phyloP scores from a whole-genome alignment of 2,797 vertebrate species.

The Rhodeus uyekii region DNA sequence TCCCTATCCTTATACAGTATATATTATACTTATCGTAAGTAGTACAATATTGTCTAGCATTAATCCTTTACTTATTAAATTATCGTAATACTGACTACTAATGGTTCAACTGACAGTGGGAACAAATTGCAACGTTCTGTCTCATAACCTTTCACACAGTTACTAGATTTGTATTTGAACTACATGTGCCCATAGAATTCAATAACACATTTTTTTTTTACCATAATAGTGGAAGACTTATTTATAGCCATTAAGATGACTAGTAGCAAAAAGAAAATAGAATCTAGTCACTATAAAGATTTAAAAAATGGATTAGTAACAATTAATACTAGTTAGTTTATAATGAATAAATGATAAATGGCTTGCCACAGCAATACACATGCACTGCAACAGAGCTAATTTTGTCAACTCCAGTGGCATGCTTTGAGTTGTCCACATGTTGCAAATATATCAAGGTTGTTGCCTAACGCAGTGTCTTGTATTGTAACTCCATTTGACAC shows the following conservation, averaged over 20 bases:
- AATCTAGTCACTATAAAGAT: neutral
- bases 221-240: neutral
- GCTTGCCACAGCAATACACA: slow-evolving; percentile 36
- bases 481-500: slow-evolving; percentile 20
- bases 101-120: neutral
- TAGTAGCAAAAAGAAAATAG: neutral
- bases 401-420: slow-evolving; percentile 50
- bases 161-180: neutral
- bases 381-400: slow-evolving; percentile 35
- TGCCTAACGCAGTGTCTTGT: slow-evolving; percentile 36
- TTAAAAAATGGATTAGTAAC: neutral
- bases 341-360: neutral
- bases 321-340: neutral
- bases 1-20: too few relatives aligned
- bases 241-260: neutral
- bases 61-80: neutral
- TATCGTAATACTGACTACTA: neutral
- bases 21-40: too few relatives aligned
- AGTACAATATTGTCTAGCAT: neutral
- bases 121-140: too few relatives aligned
- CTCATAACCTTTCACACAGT: neutral
- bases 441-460: slow-evolving; percentile 46
- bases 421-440: slow-evolving; percentile 41
- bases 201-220: neutral
- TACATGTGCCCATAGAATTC: neutral